Evolutionary conservation across 2,888 invertebrate genomes (phyloP), one percentile per base, ranked within the genome.

Genomic region (Phrixothrix hirtus): DNA sequence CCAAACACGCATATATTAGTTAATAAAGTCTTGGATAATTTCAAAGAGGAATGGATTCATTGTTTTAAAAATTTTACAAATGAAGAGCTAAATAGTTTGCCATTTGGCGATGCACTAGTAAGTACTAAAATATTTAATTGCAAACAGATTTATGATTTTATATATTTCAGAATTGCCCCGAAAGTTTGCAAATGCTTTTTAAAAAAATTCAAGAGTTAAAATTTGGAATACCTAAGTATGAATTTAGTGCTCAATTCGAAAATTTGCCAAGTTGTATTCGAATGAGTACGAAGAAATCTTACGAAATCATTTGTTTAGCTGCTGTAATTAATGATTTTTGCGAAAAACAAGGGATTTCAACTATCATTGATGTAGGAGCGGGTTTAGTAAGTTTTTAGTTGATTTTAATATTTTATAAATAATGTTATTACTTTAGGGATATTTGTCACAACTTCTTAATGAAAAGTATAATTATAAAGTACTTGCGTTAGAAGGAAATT

Each of bases 361-460:
- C 80, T 1, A 75, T 90, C 12, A 78, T 90, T 0, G 90, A 90
- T 72, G 79, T 90, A 62, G 90, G 90, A 9, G 83, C 85, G 10
- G 90, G 90, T 3, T 75, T 89, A 77, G 87, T 87, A 78, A 81
- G 80, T 65, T 37, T n/a, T n/a, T n/a, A n/a, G n/a, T n/a, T n/a
- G n/a, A n/a, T n/a, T n/a, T n/a, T n/a, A n/a, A n/a, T n/a, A n/a
- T n/a, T n/a, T n/a, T n/a, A n/a, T n/a, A n/a, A n/a, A n/a, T n/a
- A n/a, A n/a, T n/a, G n/a, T n/a, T n/a, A n/a, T n/a, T n/a, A n/a
- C n/a, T 79, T 48, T 70, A 87, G 87, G 90, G 90, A 0, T 89
- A 90, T 66, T 75, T 90, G 35, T 85, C 86, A 57, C 85, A 88
- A 68, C 68, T 83, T n/a, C 66, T 90, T 14, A 76, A 80, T 64